A percentile compares a stretch with the other conserved stretches of the same genome.
Evolutionary conservation across 2,113 vertebrate genomes (phyloP).

Genomic region (Mystacornis crossleyi): DNA sequence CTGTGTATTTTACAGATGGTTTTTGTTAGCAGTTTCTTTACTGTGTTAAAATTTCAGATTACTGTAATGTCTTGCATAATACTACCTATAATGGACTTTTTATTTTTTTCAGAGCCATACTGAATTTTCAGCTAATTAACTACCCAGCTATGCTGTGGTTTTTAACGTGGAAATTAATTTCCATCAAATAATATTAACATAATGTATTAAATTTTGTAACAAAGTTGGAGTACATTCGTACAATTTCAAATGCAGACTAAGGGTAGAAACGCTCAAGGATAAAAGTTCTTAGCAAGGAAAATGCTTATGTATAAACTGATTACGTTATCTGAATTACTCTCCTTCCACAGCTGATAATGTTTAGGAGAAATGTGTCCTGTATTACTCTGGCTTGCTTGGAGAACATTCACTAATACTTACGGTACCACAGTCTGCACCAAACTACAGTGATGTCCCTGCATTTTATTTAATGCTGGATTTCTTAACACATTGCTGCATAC

Average conservation of each 20-base stretch:
- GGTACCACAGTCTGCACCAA: neutral
- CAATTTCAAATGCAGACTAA: neutral
- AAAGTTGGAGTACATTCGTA: neutral
- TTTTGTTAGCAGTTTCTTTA: neutral
- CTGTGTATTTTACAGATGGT: neutral
- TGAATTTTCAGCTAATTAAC: neutral
- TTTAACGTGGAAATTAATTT: neutral
- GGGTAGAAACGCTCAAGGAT: neutral
- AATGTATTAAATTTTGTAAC: neutral
- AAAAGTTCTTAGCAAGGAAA: neutral
- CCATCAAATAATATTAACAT: slow-evolving; percentile 1
- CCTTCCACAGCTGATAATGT: neutral
- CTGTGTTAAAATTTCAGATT: neutral
- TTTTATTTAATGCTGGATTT: neutral
- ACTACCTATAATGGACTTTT: neutral
- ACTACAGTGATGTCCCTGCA: neutral
- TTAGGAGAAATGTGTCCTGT: neutral
- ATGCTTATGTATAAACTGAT: slow-evolving; percentile 25
- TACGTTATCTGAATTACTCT: neutral
- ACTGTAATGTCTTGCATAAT: neutral
- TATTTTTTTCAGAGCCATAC: neutral
- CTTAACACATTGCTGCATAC: neutral
- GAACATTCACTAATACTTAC: neutral
- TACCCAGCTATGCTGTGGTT: neutral
- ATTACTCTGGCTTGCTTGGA: neutral